Evolutionary conservation across 2,888 invertebrate genomes (phyloP), one percentile per base, ranked within the genome.

Genomic region (Hirtodrosophila cameraria): DNA sequence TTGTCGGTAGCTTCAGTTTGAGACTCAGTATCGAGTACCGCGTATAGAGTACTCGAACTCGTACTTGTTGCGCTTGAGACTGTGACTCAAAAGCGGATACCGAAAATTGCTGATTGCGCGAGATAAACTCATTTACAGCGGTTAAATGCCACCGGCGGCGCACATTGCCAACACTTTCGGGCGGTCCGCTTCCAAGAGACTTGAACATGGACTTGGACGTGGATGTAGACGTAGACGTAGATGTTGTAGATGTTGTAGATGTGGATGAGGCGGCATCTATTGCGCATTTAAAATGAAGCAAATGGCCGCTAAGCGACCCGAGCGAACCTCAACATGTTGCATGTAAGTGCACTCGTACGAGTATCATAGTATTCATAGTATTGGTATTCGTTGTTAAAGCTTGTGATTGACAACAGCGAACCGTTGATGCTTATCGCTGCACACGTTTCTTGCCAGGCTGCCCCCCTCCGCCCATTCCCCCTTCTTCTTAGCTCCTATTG

Each of bases 91-190:
- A 82, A 86, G 87, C 87, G 88, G 88, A 88, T 88, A 88, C 88
- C 84, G 86, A 88, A 89, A 83, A 88, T 81, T 86, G 80, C 80
- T 82, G 88, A 89, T 89, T 86, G 84, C 84, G 84, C 83, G 81
- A 83, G 89, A 88, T 88, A 89, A 88, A 87, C 85, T 82, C 84
- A 88, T 88, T 88, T 86, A 88, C 88, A 86, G 88, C 80, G 81
- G 81, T 88, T 82, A 87, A 89, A 88, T 88, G 87, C 88, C 88
- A 88, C 88, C 88, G 84, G 83, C 83, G 60, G 83, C 70, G 78
- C 74, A 79, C 76, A 74, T 69, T 70, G 75, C 80, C 86, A 84
- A 86, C 85, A 82, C 84, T 87, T 68, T 80, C 70, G 73, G 73
- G 71, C 73, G 77, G 69, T 78, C 74, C 43, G 49, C 63, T 16